Conservation (phyloP, 2,797 vertebrate genomes). For the Enteromius viviparus region DNA sequence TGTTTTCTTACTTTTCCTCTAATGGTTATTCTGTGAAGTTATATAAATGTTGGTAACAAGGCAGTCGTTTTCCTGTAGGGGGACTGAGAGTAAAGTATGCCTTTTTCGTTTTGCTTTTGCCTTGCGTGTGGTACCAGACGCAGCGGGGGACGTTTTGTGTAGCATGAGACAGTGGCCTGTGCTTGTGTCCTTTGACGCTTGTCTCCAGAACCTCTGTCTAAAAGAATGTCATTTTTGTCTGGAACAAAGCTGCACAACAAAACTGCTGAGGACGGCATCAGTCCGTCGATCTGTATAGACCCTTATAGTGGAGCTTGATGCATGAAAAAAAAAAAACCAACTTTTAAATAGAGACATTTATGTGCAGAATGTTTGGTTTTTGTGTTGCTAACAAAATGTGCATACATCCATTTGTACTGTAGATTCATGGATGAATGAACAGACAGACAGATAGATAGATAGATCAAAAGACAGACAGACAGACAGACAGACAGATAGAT, state of each 20-base stretch:
- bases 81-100: conserved; percentile 34
- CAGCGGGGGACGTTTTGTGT: conserved; percentile 51
- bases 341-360: conserved; percentile 39
- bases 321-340: conserved; percentile 21
- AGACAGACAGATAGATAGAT: neutral
- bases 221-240: conserved; percentile 42
- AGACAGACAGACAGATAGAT: neutral
- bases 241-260: conserved; percentile 36
- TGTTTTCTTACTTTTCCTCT: conserved; percentile 10
- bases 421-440: neutral
- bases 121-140: conserved; percentile 53
- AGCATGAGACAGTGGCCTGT: conserved; percentile 48
- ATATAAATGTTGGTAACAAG: conserved; percentile 2
- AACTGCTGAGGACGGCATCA: neutral
- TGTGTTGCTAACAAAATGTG: neutral
- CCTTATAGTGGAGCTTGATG: neutral
- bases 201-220: conserved; percentile 24
- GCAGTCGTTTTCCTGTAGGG: conserved; percentile 29
- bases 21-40: conserved; percentile 25
- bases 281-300: neutral
- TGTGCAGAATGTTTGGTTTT: conserved; percentile 17
- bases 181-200: conserved; percentile 39
- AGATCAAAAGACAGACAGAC: too few relatives aligned
- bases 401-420: neutral
- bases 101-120: conserved; percentile 38